Conservation (phyloP, 2,113 vertebrate genomes). For the Fukomys damarensis region DNA sequence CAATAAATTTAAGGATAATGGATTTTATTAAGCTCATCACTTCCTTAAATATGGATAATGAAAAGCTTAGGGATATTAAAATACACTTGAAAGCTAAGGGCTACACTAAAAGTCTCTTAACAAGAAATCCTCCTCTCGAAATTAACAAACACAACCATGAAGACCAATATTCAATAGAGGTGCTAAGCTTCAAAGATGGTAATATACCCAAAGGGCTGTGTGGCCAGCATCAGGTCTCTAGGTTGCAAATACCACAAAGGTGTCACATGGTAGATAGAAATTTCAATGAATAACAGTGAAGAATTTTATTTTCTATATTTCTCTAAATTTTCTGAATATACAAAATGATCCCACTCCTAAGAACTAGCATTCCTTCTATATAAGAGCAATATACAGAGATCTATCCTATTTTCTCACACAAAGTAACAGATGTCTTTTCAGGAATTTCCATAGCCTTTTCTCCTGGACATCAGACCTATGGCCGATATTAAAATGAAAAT, state of each 20-base stretch:
- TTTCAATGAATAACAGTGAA: neutral
- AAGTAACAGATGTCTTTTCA: neutral
- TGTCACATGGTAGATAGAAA: neutral
- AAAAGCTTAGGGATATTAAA: neutral
- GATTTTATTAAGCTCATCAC: slow-evolving; percentile 1
- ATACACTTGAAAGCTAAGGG: neutral
- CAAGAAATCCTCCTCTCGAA: neutral
- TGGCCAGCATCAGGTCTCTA: neutral
- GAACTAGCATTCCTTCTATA: neutral
- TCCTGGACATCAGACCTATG: neutral
- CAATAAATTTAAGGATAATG: slow-evolving; percentile 18
- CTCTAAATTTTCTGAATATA: neutral
- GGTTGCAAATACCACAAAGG: neutral
- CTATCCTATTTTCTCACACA: neutral
- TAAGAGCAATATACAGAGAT: neutral
- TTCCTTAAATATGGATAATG: neutral
- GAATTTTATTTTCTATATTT: neutral
- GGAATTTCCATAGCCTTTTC: neutral
- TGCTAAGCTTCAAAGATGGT: neutral
- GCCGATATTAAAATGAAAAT: neutral
- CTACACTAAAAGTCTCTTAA: neutral
- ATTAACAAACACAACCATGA: neutral
- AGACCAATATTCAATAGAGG: neutral
- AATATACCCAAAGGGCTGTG: neutral
- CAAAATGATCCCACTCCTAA: neutral